Base-by-base conservation (phyloP, 2,888 invertebrate genomes). In the Hirtodrosophila duncani region DNA sequence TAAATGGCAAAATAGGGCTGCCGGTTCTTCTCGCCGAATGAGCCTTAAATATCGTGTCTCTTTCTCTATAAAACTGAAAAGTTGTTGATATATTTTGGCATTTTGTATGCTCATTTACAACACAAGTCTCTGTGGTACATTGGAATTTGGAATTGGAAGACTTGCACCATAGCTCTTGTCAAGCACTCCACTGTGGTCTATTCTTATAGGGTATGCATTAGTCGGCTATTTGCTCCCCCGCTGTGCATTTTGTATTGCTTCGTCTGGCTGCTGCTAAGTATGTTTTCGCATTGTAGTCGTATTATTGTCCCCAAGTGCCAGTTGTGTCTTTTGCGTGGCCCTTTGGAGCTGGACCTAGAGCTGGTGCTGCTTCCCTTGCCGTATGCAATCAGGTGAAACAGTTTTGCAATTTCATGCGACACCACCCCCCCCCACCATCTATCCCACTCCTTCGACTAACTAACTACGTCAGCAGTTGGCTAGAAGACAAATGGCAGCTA, bases 321-420 rank as follows among this genome's bases (percentile, higher is more conserved):
- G 63, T 14, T 60, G 68, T 44, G 26, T 18, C 17, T 29, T 17
- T 37, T 29, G 43, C 23, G 16, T 10, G 31, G 21, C 21, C 20
- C 17, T n/a, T 14, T n/a, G n/a, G n/a, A n/a, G n/a, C 14, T 20
- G 11, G 23, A 20, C 39, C 26, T 26, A 27, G 41, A 27, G 57
- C 18, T 18, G 50, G 23, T 57, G 48, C 13, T 42, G 69, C 67
- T 34, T 50, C 39, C 41, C 42, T 26, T 30, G 52, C 45, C 37
- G 14, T 65, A 66, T 72, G 79, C 77, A 72, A 64, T 83, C 80
- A 82, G 81, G 81, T 77, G 80, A 72, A 84, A 82, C 83, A 71
- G 64, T 81, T 75, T 70, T 79, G 74, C 82, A 72, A 75, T 81
- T 82, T 81, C 81, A 82, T 69, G 81, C 70, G 63, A 44, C 49